phyloP scores from a whole-genome alignment of 2,113 vertebrate genomes.

The Odocoileus hemionus region DNA sequence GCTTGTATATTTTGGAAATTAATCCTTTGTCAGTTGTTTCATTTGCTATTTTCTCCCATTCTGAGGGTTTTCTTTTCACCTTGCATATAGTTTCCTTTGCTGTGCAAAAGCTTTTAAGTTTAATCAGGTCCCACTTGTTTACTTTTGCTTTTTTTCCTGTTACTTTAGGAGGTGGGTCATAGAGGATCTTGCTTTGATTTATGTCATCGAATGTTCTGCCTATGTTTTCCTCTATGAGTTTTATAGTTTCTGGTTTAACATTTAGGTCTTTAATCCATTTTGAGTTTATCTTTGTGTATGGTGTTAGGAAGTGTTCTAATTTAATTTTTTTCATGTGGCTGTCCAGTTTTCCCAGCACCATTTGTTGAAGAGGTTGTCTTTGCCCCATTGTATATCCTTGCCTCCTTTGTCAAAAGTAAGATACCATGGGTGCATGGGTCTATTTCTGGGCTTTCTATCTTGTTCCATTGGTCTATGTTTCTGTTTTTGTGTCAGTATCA shows the following conservation, averaged over 20 bases:
- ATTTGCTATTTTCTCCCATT: background rate
- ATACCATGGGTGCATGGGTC: background rate
- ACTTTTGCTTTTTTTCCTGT: background rate
- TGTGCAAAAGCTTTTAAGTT: background rate
- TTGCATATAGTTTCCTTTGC: background rate
- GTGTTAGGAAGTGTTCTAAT: background rate
- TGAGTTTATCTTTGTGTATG: background rate
- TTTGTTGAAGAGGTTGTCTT: background rate
- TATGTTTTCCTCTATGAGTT: background rate
- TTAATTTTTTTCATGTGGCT: background rate
- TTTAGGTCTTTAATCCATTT: background rate
- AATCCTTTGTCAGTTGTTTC: background rate
- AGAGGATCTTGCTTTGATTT: background rate
- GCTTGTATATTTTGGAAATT: background rate
- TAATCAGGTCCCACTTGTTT: background rate
- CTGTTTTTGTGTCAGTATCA: background rate
- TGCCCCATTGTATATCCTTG: background rate
- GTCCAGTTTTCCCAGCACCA: background rate
- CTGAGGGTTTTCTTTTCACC: background rate
- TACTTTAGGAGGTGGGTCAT: background rate
- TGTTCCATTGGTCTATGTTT: background rate
- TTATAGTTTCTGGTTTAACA: background rate
- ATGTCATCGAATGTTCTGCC: background rate
- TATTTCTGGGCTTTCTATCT: background rate
- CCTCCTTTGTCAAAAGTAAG: background rate